These are phyloP conservation scores for Eugnorisma glareosa DNA, from an alignment of 2,888 invertebrate genomes.

Conservation along the genomic window DNA sequence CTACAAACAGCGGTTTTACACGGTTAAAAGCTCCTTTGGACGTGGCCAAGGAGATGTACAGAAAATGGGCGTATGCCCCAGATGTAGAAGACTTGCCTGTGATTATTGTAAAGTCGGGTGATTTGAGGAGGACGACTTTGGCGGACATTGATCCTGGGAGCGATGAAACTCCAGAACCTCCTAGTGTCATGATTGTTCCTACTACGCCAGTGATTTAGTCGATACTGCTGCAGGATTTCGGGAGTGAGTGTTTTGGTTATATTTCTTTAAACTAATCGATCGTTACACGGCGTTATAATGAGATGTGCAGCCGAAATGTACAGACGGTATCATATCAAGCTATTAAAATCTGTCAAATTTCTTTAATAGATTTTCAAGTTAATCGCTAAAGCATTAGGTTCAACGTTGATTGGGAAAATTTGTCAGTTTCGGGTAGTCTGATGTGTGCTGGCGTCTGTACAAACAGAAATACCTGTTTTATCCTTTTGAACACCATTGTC, in stretches of 20 bases:
- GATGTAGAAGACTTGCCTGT: conserved; percentile 81
- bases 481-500: no score
- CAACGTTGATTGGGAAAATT: no score
- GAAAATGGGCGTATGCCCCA: conserved; percentile 82
- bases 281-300: not conserved
- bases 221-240: not conserved
- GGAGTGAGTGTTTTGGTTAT: conserved; percentile 28
- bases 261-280: not conserved
- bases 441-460: no score
- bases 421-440: no score
- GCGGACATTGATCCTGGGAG: conserved; percentile 67
- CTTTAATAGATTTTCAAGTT: no score
- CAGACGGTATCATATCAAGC: no score
- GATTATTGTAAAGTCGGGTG: conserved; percentile 69
- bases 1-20: rapidly evolving
- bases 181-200: conserved; percentile 66
- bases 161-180: conserved; percentile 57
- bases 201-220: conserved; percentile 65
- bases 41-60: conserved; percentile 74
- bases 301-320: not conserved
- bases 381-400: no score
- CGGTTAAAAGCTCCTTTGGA: rapidly evolving
- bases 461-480: no score
- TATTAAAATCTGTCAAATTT: no score
- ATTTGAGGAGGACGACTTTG: conserved; percentile 72